Evolutionary conservation across 2,113 vertebrate species (phyloP), one percentile per base, ranked within the genome.

Genomic region (Pao palembangensis): DNA sequence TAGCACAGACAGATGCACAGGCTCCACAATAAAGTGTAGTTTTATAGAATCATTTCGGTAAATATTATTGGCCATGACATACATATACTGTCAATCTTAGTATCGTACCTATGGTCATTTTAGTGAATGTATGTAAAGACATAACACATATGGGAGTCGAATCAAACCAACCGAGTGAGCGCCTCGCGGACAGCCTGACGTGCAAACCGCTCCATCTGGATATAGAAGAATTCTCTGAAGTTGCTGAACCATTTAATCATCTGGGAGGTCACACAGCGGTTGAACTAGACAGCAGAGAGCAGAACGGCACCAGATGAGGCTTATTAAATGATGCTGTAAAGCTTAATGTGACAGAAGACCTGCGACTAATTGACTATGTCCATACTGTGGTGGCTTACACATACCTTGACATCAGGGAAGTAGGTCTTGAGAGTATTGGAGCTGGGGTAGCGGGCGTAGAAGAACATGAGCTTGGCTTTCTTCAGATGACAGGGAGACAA

Each of bases 391-490:
- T 20, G 44, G 51, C 13, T 7, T 8, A 41, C 46, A 75, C 72
- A 64, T 91, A 99, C 97, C 96, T 99, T 99, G 67, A 99, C 97
- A 7, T 99, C 97, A 28, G 97, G 96, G 89, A 99, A 99, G 91
- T 94, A 99, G 3, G 95, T 98, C 91, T 98, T 99, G 85, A 99
- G 93, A 62, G 98, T 98, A 85, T 96, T 98, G 89, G 97, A 99
- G 90, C 96, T 98, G 83, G 97, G 97, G 72, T 99, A 99, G 53
- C 97, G 94, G 17, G 96, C 88, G 84, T 99, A 96, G 91, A 99
- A 99, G 91, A 99, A 99, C 96, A 99, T 94, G 73, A 99, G 95
- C 86, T 99, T 99, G 83, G 97, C 97, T 90, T 98, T 99, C 92
- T 99, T 99, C 93, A 99, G 92, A 82, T 99, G 97, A 84, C 96